Conservation (phyloP, 1,140 invertebrate species). For the Teleogryllus occipitalis region DNA sequence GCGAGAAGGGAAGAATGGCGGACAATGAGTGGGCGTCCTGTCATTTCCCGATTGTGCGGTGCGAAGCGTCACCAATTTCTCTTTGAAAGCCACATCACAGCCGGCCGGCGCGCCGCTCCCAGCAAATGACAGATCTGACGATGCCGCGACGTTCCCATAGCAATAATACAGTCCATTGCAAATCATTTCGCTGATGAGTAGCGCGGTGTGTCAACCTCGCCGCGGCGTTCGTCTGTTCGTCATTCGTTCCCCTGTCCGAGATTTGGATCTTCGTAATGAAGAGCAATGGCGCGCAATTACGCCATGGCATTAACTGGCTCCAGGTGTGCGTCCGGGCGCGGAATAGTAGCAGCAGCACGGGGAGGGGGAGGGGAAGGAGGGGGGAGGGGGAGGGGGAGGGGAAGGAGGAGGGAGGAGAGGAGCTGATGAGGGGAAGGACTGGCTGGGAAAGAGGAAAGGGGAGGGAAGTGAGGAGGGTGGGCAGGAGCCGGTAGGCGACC, state of each 20-base stretch:
- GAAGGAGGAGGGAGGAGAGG: background rate
- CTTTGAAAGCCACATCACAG: background rate
- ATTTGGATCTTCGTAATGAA: conserved; percentile 1
- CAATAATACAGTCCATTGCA: background rate
- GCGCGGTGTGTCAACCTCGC: too few relatives aligned
- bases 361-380: background rate
- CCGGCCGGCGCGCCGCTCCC: too few relatives aligned
- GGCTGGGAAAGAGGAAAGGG: background rate
- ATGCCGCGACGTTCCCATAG: background rate
- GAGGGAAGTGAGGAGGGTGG: background rate
- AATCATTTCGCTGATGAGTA: background rate
- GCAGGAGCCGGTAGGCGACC: background rate
- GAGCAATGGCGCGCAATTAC: background rate
- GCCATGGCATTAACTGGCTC: background rate
- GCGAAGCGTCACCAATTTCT: too few relatives aligned
- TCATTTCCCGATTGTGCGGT: too few relatives aligned
- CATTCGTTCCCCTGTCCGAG: background rate
- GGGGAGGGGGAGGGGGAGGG: background rate
- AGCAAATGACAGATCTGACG: background rate
- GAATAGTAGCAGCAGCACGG: background rate
- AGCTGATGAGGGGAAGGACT: too few relatives aligned
- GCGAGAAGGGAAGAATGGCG: background rate
- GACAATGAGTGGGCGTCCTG: background rate
- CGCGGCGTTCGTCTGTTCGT: background rate
- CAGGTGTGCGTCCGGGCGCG: background rate